phyloP scores from a whole-genome alignment of 1,140 invertebrate species.

The Acyrthosiphon pisum region DNA sequence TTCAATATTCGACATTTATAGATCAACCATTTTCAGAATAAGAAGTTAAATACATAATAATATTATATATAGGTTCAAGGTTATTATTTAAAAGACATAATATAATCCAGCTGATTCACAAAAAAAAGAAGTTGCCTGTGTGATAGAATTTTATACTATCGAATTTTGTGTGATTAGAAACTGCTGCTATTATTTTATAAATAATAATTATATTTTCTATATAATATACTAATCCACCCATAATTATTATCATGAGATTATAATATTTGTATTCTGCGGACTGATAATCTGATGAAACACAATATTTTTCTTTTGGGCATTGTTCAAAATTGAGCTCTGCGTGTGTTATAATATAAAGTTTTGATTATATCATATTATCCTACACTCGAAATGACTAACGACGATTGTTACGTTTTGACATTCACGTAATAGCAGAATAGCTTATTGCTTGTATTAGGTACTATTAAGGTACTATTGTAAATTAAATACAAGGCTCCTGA shows the following conservation, averaged over 20 bases:
- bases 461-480: too few species aligned
- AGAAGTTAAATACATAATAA: too few species aligned
- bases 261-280: background rate
- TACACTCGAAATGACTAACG: background rate
- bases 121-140: too few species aligned
- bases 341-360: background rate
- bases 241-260: background rate
- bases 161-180: background rate
- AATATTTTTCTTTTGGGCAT: background rate
- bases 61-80: too few species aligned
- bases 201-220: background rate
- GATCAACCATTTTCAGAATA: too few species aligned
- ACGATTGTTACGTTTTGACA: too few species aligned
- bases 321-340: background rate
- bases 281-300: background rate
- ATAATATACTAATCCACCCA: background rate
- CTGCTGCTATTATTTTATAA: background rate
- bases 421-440: too few species aligned
- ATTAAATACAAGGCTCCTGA: too few species aligned
- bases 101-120: too few species aligned
- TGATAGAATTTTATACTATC: background rate
- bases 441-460: too few species aligned
- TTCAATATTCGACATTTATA: too few species aligned
- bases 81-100: too few species aligned
- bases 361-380: background rate